Evolutionary conservation across 2,113 vertebrate species (phyloP).

Genomic region (Heliornis fulica): DNA sequence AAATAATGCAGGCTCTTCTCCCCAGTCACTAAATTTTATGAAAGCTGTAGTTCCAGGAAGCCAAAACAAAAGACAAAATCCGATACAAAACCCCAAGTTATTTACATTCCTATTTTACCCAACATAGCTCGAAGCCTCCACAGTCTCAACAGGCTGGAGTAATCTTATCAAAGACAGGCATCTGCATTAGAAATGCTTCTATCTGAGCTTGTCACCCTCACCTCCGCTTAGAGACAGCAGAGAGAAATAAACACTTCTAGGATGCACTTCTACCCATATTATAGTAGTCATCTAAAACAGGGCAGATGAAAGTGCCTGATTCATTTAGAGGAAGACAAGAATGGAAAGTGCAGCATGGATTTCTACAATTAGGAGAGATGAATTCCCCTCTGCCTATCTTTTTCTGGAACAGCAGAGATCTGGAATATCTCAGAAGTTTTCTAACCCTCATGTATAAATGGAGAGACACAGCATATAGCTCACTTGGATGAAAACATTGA

Average conservation of each 20-base stretch:
- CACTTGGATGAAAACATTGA: not conserved
- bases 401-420: not conserved
- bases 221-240: not conserved
- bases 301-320: not conserved
- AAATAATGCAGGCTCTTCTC: not conserved
- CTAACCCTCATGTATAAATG: not conserved
- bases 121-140: not conserved
- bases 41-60: not conserved
- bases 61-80: not conserved
- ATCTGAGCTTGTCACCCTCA: not conserved
- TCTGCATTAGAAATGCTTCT: not conserved
- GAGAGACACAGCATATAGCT: not conserved
- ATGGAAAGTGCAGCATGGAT: not conserved
- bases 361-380: not conserved
- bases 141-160: not conserved
- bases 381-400: not conserved
- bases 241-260: not conserved
- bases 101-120: not conserved
- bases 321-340: not conserved
- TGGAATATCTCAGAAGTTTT: not conserved
- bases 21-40: not conserved
- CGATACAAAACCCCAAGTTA: not conserved
- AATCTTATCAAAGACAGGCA: not conserved
- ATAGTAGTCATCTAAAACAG: not conserved
- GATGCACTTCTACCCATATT: not conserved